Evolutionary conservation across 92 coral and sea anemone genomes (phyloP).

Genomic region (Chrysogorgia sp.): DNA sequence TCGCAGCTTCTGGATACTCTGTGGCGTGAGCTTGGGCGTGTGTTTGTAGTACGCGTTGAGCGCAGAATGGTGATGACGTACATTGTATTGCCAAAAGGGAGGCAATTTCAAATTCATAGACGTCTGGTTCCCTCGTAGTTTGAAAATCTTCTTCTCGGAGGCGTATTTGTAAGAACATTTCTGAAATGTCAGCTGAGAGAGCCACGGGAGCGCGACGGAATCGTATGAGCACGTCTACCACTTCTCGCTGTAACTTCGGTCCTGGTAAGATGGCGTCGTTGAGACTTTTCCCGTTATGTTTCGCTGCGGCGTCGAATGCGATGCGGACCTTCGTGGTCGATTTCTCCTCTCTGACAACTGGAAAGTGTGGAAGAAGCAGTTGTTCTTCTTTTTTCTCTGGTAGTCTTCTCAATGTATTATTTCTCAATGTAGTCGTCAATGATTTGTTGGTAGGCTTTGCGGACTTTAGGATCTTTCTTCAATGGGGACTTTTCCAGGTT

Average conservation of each 20-base stretch:
- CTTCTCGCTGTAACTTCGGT: constrained; percentile 53
- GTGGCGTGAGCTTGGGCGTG: constrained; percentile 50
- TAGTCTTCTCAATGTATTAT: constrained; percentile 34
- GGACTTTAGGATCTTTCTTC: constrained; percentile 36
- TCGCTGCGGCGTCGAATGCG: constrained; percentile 13
- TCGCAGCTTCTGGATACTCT: constrained; percentile 41
- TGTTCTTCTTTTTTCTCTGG: neutral
- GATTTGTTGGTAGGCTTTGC: constrained; percentile 26
- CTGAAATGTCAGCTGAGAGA: constrained; percentile 57
- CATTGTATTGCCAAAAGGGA: constrained; percentile 48
- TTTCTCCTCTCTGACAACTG: constrained; percentile 15
- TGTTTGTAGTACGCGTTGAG: constrained; percentile 49
- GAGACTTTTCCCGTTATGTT: constrained; percentile 40
- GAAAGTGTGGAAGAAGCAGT: constrained; percentile 32
- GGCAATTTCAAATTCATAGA: constrained; percentile 45
- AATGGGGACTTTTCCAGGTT: neutral
- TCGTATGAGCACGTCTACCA: constrained; percentile 39
- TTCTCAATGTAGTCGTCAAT: constrained; percentile 40
- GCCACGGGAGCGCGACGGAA: constrained; percentile 53
- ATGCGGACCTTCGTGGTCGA: constrained; percentile 11
- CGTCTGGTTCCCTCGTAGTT: constrained; percentile 29
- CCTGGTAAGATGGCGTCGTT: constrained; percentile 54
- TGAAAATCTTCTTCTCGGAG: constrained; percentile 45
- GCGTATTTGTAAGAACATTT: constrained; percentile 58
- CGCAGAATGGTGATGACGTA: constrained; percentile 52